A percentile compares a stretch with the other conserved stretches of the same genome.
phyloP scores from a whole-genome alignment of 2,113 vertebrate genomes.

The Tupaia tana region DNA sequence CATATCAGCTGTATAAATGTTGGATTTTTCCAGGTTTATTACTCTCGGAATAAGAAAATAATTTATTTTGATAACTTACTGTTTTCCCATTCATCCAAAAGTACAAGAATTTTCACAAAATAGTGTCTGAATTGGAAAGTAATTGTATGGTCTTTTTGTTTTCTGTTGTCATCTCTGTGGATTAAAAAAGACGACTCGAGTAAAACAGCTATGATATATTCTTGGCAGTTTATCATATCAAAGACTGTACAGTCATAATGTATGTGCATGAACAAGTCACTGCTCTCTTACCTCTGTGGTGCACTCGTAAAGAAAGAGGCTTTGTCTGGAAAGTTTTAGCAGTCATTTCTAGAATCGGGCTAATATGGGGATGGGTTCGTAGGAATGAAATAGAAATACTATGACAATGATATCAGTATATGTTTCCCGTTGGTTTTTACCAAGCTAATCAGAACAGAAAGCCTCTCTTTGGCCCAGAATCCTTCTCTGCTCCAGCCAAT shows the following conservation, averaged over 20 bases:
- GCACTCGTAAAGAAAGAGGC: conserved; percentile 74
- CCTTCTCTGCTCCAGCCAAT: not conserved
- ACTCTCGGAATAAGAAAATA: conserved; percentile 77
- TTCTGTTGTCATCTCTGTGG: conserved; percentile 65
- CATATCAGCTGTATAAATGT: conserved; percentile 87
- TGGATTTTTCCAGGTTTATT: conserved; percentile 86
- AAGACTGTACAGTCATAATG: conserved; percentile 86
- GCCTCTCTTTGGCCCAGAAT: not conserved
- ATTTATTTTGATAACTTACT: conserved; percentile 74
- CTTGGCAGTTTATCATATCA: conserved; percentile 87
- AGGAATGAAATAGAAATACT: conserved; percentile 65
- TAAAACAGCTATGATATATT: conserved; percentile 80
- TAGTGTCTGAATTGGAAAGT: conserved; percentile 83
- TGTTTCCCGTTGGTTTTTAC: conserved; percentile 54
- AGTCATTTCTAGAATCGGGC: conserved; percentile 68
- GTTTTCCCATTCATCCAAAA: conserved; percentile 78
- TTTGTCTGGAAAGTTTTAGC: conserved; percentile 69
- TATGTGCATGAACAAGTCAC: conserved; percentile 84
- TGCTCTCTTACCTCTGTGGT: conserved; percentile 81
- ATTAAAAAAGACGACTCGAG: conserved; percentile 66
- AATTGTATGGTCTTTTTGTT: conserved; percentile 59
- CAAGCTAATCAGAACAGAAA: conserved; percentile 34
- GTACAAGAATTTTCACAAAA: conserved; percentile 75
- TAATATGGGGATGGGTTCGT: conserved; percentile 59
- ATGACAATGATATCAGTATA: not conserved